phyloP scores from a whole-genome alignment of 2,888 invertebrate species.

The Pyrochroa serraticornis region DNA sequence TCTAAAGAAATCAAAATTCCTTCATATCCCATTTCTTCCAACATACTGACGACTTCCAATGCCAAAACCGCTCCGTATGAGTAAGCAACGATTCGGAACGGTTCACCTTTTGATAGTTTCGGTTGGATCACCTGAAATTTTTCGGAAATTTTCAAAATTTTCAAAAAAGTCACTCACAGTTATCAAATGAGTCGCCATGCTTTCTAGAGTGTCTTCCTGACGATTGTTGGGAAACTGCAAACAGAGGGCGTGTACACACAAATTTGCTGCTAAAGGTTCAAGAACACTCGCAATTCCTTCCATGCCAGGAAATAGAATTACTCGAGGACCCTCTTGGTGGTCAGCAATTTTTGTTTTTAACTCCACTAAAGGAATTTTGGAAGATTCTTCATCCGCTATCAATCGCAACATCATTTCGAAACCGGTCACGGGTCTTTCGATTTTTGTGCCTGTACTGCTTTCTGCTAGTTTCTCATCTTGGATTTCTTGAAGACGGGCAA shows the following conservation, averaged over 20 bases:
- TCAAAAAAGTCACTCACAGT: neutral
- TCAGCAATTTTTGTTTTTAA: neutral
- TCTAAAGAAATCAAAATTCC: conserved; percentile 6
- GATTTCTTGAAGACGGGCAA: conserved; percentile 61
- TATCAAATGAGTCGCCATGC: conserved; percentile 57
- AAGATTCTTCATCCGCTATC: neutral
- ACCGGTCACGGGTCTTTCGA: neutral
- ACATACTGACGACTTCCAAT: conserved; percentile 4
- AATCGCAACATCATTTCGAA: too few species aligned
- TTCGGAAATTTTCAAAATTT: neutral
- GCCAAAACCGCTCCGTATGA: conserved; percentile 8
- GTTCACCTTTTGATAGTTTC: neutral
- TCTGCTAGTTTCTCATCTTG: neutral
- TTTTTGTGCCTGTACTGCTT: neutral
- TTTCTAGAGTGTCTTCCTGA: conserved; percentile 56
- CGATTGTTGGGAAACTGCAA: conserved; percentile 62
- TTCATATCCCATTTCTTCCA: conserved; percentile 4
- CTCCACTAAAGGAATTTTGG: neutral
- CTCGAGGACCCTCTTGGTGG: conserved; percentile 45
- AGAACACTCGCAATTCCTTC: conserved; percentile 66
- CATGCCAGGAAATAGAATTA: conserved; percentile 70
- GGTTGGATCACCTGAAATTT: neutral
- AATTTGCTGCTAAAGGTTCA: conserved; percentile 61
- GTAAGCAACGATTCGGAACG: conserved; percentile 1
- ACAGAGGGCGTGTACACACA: conserved; percentile 61